phyloP scores from a whole-genome alignment of 2,888 invertebrate genomes.

The Oxystoma pomonae region DNA sequence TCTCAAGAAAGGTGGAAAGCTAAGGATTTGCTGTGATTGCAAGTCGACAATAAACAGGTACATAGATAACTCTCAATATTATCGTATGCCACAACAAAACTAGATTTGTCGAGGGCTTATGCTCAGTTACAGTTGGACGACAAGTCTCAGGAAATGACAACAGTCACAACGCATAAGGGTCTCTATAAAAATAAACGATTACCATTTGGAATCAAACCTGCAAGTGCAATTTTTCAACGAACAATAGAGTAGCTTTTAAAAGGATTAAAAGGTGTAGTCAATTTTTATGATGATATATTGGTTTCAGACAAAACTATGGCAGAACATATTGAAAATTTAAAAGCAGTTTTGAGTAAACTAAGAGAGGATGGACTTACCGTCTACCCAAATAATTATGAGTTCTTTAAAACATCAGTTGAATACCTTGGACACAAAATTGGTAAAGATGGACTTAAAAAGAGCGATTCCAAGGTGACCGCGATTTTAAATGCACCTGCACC shows the following conservation, averaged over 20 bases:
- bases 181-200: neutral
- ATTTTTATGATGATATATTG: neutral
- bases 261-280: neutral
- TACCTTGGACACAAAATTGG: neutral
- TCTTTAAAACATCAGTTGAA: neutral
- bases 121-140: neutral
- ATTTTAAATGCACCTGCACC: conserved; percentile 1
- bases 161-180: neutral
- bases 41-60: neutral
- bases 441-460: neutral
- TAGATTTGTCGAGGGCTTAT: neutral
- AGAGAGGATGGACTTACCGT: neutral
- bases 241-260: neutral
- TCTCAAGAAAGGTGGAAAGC: neutral
- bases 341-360: neutral
- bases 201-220: neutral
- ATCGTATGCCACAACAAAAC: neutral
- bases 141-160: neutral
- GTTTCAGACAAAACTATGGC: neutral
- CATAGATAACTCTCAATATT: neutral
- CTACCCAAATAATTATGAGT: neutral
- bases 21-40: neutral
- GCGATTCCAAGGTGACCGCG: neutral
- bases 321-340: neutral
- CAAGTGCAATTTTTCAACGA: neutral